Percentiles rank a stretch among this genome's conserved stretches.
These are phyloP conservation scores for Coelopa pilipes DNA, from an alignment of 2,888 invertebrate species.

Conservation along the genomic window DNA sequence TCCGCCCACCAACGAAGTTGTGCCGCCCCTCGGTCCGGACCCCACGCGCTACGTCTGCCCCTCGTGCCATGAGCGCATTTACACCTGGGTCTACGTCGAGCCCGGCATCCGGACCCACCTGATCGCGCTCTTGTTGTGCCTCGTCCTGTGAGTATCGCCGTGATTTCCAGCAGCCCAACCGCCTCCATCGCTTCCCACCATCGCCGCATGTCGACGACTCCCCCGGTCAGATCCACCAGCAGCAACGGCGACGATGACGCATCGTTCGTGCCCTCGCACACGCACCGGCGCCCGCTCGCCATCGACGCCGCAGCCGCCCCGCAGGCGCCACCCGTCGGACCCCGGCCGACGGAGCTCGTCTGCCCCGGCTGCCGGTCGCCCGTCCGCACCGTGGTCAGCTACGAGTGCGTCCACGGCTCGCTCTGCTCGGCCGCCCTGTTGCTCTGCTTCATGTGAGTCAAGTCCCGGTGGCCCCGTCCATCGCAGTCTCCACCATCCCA, in stretches of 20 bases:
- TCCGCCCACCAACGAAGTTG: background rate
- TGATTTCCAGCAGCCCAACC: background rate
- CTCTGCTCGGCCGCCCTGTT: slow-evolving; percentile 45
- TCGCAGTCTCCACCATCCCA: no score
- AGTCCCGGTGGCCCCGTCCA: no score
- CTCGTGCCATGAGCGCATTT: slow-evolving; percentile 31
- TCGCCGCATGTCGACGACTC: no score
- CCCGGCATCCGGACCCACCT: slow-evolving; percentile 44
- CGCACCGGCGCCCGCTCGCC: slow-evolving; percentile 9
- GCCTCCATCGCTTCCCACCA: background rate
- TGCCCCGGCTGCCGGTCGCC: slow-evolving; percentile 66
- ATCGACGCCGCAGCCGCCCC: slow-evolving; percentile 38
- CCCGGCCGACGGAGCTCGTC: slow-evolving; percentile 45
- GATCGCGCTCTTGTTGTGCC: slow-evolving; percentile 41
- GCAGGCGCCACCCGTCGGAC: slow-evolving; percentile 54
- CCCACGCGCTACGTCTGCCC: slow-evolving; percentile 24
- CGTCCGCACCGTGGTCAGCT: slow-evolving; percentile 61
- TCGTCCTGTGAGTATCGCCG: slow-evolving; percentile 43
- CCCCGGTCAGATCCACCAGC: no score
- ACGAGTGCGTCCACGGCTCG: slow-evolving; percentile 46
- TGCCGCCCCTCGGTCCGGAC: background rate
- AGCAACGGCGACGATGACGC: background rate
- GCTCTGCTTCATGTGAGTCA: slow-evolving; percentile 54
- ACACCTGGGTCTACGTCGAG: slow-evolving; percentile 39
- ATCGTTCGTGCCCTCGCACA: slow-evolving; percentile 38